These are phyloP conservation scores for Platichthys flesus DNA, from an alignment of 2,113 vertebrate genomes.

Conservation along the genomic window DNA sequence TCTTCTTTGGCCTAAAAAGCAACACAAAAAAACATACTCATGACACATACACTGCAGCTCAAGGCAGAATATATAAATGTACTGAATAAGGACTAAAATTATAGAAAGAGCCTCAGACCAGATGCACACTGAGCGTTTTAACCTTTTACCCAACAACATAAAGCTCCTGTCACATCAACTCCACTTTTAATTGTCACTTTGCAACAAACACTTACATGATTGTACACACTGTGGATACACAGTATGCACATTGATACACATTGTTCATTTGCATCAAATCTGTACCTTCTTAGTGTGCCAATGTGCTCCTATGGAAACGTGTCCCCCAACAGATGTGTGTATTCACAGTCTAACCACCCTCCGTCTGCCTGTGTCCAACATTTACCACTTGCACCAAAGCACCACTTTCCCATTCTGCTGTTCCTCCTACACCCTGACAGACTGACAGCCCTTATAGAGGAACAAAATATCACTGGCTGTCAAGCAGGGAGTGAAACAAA, in stretches of 20 bases:
- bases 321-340: slow-evolving; percentile 21
- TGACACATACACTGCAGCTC: neutral
- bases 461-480: slow-evolving; percentile 57
- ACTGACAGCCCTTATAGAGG: slow-evolving; percentile 64
- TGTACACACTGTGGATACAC: neutral
- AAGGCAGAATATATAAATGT: neutral
- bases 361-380: slow-evolving; percentile 37
- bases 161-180: neutral
- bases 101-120: neutral
- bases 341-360: slow-evolving; percentile 29
- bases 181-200: neutral
- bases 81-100: too few relatives aligned
- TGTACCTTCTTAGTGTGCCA: slow-evolving; percentile 14
- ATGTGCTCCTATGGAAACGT: slow-evolving; percentile 14
- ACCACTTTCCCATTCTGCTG: slow-evolving; percentile 30
- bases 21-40: neutral
- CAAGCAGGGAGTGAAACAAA: slow-evolving; percentile 63
- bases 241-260: neutral
- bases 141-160: neutral
- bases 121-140: neutral
- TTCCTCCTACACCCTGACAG: slow-evolving; percentile 52
- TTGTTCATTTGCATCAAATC: neutral
- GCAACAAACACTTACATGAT: neutral
- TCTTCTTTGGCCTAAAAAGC: neutral
- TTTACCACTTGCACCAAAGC: slow-evolving; percentile 41